A percentile compares a stretch with the other conserved stretches of the same genome.
These are phyloP conservation scores for Lepidochrysops patricia DNA, from an alignment of 2,888 invertebrate genomes.

Conservation along the genomic window DNA sequence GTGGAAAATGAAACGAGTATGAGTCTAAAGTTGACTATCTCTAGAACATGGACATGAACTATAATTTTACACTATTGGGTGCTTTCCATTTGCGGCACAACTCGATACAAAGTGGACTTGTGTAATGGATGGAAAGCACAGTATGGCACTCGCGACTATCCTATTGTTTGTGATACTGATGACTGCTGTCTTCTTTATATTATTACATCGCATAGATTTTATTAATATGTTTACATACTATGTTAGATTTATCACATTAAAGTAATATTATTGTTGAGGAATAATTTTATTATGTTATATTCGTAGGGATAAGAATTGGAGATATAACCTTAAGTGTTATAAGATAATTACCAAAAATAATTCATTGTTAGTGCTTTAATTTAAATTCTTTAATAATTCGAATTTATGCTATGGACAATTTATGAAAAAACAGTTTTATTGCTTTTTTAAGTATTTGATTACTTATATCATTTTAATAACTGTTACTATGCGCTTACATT, in stretches of 20 bases:
- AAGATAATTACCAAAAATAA: conserved; percentile 7
- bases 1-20: too few relatives aligned
- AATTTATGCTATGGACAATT: neutral
- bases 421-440: neutral
- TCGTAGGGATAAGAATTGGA: neutral
- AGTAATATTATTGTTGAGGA: neutral
- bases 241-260: neutral
- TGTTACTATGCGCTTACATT: neutral
- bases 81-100: too few relatives aligned
- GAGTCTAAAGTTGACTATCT: neutral
- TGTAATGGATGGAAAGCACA: too few relatives aligned
- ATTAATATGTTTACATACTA: neutral
- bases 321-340: neutral
- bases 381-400: neutral
- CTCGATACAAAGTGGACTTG: too few relatives aligned
- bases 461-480: neutral
- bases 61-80: neutral
- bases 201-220: neutral
- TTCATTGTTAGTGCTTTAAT: neutral
- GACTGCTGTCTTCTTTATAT: conserved; percentile 1
- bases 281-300: neutral
- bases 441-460: neutral
- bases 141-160: neutral
- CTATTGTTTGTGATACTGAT: conserved; percentile 4
- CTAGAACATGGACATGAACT: neutral